Conservation (phyloP, 2,888 invertebrate species). For the Loripinus fragilis region DNA sequence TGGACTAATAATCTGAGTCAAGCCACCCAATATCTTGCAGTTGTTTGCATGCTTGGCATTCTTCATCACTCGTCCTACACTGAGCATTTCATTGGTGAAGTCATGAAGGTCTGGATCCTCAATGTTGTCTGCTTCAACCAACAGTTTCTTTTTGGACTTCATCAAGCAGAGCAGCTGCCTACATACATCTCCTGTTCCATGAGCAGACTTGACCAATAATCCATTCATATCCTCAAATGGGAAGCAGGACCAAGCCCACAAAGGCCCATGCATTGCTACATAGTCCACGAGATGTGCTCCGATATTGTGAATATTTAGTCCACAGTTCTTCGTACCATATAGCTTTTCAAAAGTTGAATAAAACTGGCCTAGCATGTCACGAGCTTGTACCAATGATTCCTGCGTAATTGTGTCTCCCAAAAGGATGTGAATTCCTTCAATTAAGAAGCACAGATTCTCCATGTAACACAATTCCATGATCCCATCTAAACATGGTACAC, state of each 20-base stretch:
- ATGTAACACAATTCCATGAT: conserved; percentile 31
- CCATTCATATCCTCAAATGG: conserved; percentile 51
- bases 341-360: conserved; percentile 12
- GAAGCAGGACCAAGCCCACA: conserved; percentile 45
- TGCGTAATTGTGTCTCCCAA: conserved; percentile 37
- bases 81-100: background rate
- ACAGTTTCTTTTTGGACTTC: too few species aligned
- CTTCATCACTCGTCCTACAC: background rate
- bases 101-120: too few species aligned
- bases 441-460: conserved; percentile 35
- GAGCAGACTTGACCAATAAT: conserved; percentile 30
- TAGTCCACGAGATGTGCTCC: conserved; percentile 30
- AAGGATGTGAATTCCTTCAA: conserved; percentile 42
- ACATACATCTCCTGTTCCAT: conserved; percentile 55
- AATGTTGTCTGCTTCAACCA: too few species aligned
- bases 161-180: too few species aligned
- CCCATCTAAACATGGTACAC: conserved; percentile 37
- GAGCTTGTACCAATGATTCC: conserved; percentile 24
- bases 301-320: conserved; percentile 49
- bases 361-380: conserved; percentile 29
- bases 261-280: conserved; percentile 42
- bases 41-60: background rate
- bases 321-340: conserved; percentile 23
- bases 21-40: background rate
- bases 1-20: background rate